Evolutionary conservation across 2,888 invertebrate species (phyloP), one percentile per base, ranked within the genome.

Genomic region (Pollenia angustigena): DNA sequence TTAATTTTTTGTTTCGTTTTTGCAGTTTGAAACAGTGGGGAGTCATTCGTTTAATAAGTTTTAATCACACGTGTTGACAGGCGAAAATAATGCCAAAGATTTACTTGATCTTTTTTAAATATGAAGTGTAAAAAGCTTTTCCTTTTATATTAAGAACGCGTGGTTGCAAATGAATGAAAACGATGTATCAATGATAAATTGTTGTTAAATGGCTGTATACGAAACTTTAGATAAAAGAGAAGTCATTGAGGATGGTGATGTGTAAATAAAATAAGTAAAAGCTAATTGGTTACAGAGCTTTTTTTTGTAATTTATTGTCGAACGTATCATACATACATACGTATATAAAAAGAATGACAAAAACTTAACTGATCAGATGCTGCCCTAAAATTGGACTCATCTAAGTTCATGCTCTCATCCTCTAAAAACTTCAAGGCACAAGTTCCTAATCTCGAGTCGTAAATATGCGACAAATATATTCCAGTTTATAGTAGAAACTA

Each of bases 21-120:
- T 60, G 60, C 48, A 16, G 10, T 40, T 66, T 56, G 40, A 48
- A 81, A 79, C 88, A 83, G 87, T 81, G 64, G 88, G 88, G 84
- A 83, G 87, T 80, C 88, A 66, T 82, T 83, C 83, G 76, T 87
- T 87, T 81, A 88, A 87, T 88, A 87, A 87, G 87, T 85, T 88
- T 88, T 88, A 85, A 88, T 88, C 87, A 88, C 88, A 84, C 88
- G 82, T 87, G 88, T 81, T 88, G 88, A 87, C 88, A 88, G 87
- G 81, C 87, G 69, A 85, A 85, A 79, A 83, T 80, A 87, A 85
- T 78, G 74, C 79, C 60, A 74, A 75, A 75, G 85, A 68, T 71
- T 76, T 81, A 71, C 81, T 42, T 72, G 62, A 60, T 72, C 80
- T 80, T 72, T 64, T 52, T 46, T 66, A 52, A 74, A 78, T 64